phyloP scores from a whole-genome alignment of 2,797 vertebrate species.

The Molossus molossus region DNA sequence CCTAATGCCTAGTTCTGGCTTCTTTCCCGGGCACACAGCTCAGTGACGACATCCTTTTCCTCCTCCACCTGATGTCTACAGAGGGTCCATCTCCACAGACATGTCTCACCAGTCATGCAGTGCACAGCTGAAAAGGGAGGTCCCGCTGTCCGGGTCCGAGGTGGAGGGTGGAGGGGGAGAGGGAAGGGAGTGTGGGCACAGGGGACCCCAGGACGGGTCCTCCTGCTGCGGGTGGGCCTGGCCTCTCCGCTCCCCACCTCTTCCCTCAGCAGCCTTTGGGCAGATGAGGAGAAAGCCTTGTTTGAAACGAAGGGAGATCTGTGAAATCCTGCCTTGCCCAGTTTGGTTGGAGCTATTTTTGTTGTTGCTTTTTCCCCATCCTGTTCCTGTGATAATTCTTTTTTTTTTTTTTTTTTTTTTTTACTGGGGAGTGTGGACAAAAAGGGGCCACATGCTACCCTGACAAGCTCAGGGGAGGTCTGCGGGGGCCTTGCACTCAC shows the following conservation, averaged over 20 bases:
- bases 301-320: background rate
- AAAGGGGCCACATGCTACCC: background rate
- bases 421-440: background rate
- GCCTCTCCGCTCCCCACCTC: background rate
- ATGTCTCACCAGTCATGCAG: background rate
- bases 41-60: background rate
- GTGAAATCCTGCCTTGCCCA: background rate
- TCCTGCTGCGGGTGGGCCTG: background rate
- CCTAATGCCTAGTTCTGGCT: background rate
- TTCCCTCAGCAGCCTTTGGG: background rate
- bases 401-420: constrained; percentile 23
- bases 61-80: background rate
- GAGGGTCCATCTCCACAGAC: background rate
- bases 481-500: background rate
- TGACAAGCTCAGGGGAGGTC: background rate
- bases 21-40: background rate
- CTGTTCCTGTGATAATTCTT: constrained; percentile 68
- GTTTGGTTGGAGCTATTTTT: constrained; percentile 53
- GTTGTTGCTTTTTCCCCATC: constrained; percentile 68
- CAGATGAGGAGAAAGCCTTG: background rate
- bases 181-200: background rate
- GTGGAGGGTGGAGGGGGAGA: background rate
- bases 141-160: background rate
- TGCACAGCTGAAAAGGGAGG: constrained; percentile 16
- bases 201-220: background rate